A percentile compares a stretch with the other conserved stretches of the same genome.
Conservation (phyloP, 2,797 vertebrate genomes). For the Gymnothorax reevesii region DNA sequence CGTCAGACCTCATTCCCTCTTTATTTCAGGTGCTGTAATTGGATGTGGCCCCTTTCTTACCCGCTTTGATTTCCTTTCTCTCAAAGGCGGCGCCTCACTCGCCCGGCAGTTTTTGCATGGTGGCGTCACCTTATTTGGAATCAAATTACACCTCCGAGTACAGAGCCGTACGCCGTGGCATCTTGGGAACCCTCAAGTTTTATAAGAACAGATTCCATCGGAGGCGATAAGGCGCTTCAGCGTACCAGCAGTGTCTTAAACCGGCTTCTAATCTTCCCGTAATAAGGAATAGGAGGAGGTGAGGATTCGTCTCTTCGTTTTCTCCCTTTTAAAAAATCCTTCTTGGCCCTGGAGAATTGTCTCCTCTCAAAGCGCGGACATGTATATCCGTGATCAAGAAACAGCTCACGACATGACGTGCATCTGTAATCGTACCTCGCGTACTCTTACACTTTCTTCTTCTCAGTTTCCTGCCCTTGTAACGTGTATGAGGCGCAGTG, state of each 20-base stretch:
- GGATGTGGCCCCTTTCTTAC: neutral
- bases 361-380: neutral
- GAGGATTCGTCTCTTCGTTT: neutral
- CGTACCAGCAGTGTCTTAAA: constrained; percentile 12
- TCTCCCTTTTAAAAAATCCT: neutral
- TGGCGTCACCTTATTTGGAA: constrained; percentile 8
- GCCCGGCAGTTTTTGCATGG: constrained; percentile 1
- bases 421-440: neutral
- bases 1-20: neutral
- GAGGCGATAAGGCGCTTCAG: neutral
- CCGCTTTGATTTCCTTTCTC: constrained; percentile 9
- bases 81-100: constrained; percentile 8
- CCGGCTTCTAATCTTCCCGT: neutral
- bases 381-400: neutral
- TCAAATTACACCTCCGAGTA: constrained; percentile 3
- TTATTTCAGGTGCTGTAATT: constrained; percentile 8
- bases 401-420: no score
- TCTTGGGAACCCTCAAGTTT: neutral
- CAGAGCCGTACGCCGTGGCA: neutral
- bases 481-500: neutral
- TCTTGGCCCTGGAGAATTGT: neutral
- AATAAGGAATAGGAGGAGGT: neutral
- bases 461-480: neutral
- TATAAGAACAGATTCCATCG: constrained; percentile 4
- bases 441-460: neutral